Conservation (phyloP, 2,113 vertebrate genomes). For the Syngnathus scovelli region DNA sequence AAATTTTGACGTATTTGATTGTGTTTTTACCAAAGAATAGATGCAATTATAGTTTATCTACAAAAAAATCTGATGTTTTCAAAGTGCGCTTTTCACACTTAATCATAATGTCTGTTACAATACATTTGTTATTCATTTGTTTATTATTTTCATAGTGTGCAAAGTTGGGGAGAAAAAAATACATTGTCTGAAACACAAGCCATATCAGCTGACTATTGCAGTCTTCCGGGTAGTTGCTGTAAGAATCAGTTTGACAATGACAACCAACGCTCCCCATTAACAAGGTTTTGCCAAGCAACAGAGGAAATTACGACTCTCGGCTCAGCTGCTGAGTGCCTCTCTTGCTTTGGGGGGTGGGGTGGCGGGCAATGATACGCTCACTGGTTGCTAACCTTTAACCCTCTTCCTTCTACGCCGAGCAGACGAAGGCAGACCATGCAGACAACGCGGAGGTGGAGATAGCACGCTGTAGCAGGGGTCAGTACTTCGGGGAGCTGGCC, state of each 20-base stretch:
- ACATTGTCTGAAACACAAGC: background rate
- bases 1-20: background rate
- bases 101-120: background rate
- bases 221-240: conserved; percentile 7
- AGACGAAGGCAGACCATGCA: conserved; percentile 88
- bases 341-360: background rate
- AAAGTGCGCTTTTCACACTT: background rate
- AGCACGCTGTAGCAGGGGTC: conserved; percentile 87
- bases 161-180: background rate
- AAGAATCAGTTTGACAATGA: conserved; percentile 16
- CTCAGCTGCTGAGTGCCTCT: conserved; percentile 23
- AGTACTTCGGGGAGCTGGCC: conserved; percentile 97
- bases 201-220: background rate
- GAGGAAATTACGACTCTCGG: conserved; percentile 14
- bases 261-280: conserved; percentile 28
- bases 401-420: conserved; percentile 9
- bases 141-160: background rate
- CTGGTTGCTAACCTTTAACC: conserved; percentile 36
- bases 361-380: background rate
- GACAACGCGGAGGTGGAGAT: conserved; percentile 91
- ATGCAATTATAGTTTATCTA: background rate
- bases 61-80: too few species aligned
- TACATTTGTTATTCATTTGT: background rate
- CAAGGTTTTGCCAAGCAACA: conserved; percentile 48
- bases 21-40: background rate